Conservation (phyloP, 2,797 vertebrate species). For the Chromobotia macracanthus region DNA sequence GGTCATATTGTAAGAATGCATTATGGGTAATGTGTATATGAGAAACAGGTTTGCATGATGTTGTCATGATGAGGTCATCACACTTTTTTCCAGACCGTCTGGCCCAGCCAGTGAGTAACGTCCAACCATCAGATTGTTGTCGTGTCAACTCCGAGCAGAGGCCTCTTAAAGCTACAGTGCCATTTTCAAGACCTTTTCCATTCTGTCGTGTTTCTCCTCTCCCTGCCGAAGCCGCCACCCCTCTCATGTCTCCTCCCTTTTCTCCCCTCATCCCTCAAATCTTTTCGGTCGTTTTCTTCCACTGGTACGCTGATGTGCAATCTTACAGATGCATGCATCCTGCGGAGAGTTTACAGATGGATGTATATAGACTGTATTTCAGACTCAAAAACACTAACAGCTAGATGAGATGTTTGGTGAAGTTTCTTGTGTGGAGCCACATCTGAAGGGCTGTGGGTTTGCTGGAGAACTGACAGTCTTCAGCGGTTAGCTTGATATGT, state of each 20-base stretch:
- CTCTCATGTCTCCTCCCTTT: constrained; percentile 63
- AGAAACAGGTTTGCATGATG: constrained; percentile 93
- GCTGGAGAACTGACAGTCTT: constrained; percentile 42
- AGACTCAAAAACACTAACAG: constrained; percentile 66
- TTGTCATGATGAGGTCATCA: constrained; percentile 94
- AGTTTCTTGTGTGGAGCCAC: constrained; percentile 36
- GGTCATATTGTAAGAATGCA: constrained; percentile 95
- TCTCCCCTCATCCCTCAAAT: constrained; percentile 58
- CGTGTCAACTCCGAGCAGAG: constrained; percentile 83
- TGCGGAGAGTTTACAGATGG: constrained; percentile 59
- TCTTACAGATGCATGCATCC: constrained; percentile 68
- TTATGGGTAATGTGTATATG: constrained; percentile 91
- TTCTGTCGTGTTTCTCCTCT: constrained; percentile 72
- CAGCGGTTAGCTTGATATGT: neutral
- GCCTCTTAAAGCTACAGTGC: constrained; percentile 78
- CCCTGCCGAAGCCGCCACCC: constrained; percentile 61
- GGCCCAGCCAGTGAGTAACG: constrained; percentile 66
- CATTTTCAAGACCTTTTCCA: constrained; percentile 73
- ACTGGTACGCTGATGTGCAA: constrained; percentile 63
- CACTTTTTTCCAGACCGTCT: constrained; percentile 78
- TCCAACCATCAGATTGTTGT: constrained; percentile 89
- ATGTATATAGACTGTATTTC: constrained; percentile 63
- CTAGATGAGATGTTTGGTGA: constrained; percentile 60
- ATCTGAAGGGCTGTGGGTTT: constrained; percentile 36
- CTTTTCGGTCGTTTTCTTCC: constrained; percentile 66